phyloP scores from a whole-genome alignment of 2,113 vertebrate genomes.

The Upupa epops region DNA sequence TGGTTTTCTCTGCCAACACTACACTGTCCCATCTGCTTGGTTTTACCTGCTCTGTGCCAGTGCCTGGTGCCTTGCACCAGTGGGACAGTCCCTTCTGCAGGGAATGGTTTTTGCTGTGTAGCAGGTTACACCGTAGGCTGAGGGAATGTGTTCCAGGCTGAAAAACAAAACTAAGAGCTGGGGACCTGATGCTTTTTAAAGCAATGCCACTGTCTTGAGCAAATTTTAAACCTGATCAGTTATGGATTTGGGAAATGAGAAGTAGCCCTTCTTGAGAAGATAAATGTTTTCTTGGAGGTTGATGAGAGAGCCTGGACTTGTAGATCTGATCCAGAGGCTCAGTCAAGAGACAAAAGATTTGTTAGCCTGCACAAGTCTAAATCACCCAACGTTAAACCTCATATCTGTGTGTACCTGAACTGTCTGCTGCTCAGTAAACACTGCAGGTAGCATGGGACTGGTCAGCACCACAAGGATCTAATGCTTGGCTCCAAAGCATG shows the following conservation, averaged over 20 bases:
- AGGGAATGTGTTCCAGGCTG: background rate
- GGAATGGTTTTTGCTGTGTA: fast-evolving
- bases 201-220: background rate
- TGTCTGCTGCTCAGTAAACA: background rate
- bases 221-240: background rate
- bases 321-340: background rate
- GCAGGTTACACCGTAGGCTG: background rate
- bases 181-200: background rate
- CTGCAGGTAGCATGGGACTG: background rate
- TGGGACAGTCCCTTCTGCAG: fast-evolving
- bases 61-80: background rate
- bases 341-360: background rate
- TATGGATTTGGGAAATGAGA: background rate
- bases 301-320: background rate
- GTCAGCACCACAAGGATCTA: background rate
- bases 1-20: background rate
- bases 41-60: fast-evolving
- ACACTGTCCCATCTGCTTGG: background rate
- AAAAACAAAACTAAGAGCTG: background rate
- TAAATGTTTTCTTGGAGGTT: background rate
- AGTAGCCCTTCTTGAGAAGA: background rate
- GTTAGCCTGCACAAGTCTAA: background rate
- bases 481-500: fast-evolving
- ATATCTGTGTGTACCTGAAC: background rate
- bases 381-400: background rate